Conservation (phyloP, 2,113 vertebrate species). For the Irena cyanogastra region DNA sequence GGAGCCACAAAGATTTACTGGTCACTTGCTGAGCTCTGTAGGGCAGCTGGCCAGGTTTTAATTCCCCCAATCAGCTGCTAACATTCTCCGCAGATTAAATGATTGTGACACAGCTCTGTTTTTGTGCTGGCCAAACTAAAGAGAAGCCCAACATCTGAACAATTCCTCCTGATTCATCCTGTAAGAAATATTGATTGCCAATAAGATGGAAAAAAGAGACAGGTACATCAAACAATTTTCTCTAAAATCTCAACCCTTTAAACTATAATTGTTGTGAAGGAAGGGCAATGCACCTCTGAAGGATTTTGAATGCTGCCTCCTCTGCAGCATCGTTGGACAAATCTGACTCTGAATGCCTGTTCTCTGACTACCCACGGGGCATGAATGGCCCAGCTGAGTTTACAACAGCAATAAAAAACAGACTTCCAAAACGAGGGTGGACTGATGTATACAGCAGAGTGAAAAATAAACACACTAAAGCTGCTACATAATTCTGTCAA, state of each 20-base stretch:
- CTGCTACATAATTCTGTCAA: slow-evolving; percentile 24
- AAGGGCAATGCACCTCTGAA: not conserved
- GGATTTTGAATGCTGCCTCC: not conserved
- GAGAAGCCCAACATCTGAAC: not conserved
- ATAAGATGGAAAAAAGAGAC: not conserved
- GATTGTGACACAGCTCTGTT: not conserved
- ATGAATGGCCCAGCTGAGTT: not conserved
- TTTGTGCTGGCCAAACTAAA: not conserved
- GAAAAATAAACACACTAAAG: slow-evolving; percentile 5
- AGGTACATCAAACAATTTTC: not conserved
- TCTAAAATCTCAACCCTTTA: slow-evolving; percentile 10
- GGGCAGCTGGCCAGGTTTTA: slow-evolving; percentile 11
- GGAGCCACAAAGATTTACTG: not conserved
- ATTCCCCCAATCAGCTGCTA: not conserved
- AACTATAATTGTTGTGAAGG: not conserved
- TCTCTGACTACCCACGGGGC: not conserved
- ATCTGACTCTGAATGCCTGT: not conserved
- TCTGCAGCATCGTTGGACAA: not conserved
- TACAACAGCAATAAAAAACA: not conserved
- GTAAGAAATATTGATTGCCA: slow-evolving; percentile 26
- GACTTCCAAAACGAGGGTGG: not conserved
- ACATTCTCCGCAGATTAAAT: slow-evolving; percentile 1
- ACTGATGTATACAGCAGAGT: not conserved
- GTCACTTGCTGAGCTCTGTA: not conserved
- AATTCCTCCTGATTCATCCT: not conserved